phyloP scores from a whole-genome alignment of 2,797 vertebrate species.

The Danio choprae region DNA sequence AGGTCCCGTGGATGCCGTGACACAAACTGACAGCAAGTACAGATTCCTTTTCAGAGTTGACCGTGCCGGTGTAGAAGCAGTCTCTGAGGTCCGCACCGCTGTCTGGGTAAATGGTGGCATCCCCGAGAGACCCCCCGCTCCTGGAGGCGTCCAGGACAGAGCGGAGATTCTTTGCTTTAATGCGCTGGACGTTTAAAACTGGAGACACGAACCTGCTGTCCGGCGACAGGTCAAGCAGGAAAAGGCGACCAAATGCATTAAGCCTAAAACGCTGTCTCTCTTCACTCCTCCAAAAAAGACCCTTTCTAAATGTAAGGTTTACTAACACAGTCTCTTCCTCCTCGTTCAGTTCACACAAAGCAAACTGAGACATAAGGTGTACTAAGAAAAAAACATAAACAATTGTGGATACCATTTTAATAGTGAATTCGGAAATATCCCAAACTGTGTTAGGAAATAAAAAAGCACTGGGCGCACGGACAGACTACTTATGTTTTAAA shows the following conservation, averaged over 20 bases:
- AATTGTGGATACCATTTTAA: conserved; percentile 63
- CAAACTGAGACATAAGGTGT: conserved; percentile 63
- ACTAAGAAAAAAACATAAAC: conserved; percentile 58
- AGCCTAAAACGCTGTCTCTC: conserved; percentile 77
- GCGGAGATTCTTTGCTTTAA: conserved; percentile 68
- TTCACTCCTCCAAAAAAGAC: conserved; percentile 72
- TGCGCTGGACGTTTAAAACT: conserved; percentile 79
- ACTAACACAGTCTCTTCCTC: conserved; percentile 78
- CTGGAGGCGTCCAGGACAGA: conserved; percentile 60
- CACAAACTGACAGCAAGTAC: conserved; percentile 89
- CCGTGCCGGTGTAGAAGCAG: conserved; percentile 89
- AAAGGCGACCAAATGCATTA: conserved; percentile 80
- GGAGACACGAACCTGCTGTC: conserved; percentile 87
- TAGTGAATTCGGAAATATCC: conserved; percentile 5
- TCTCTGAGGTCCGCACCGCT: conserved; percentile 67
- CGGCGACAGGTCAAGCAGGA: conserved; percentile 83
- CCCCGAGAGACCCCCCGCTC: conserved; percentile 26
- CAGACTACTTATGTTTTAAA: not conserved
- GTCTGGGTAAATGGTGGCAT: conserved; percentile 61
- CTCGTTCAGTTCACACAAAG: conserved; percentile 66
- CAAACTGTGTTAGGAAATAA: conserved; percentile 6
- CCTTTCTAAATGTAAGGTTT: conserved; percentile 65
- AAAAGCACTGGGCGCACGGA: not conserved
- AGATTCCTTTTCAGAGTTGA: conserved; percentile 79
- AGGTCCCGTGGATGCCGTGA: conserved; percentile 85